phyloP scores from a whole-genome alignment of 2,888 invertebrate genomes.

The Cecidostiba fungosa region DNA sequence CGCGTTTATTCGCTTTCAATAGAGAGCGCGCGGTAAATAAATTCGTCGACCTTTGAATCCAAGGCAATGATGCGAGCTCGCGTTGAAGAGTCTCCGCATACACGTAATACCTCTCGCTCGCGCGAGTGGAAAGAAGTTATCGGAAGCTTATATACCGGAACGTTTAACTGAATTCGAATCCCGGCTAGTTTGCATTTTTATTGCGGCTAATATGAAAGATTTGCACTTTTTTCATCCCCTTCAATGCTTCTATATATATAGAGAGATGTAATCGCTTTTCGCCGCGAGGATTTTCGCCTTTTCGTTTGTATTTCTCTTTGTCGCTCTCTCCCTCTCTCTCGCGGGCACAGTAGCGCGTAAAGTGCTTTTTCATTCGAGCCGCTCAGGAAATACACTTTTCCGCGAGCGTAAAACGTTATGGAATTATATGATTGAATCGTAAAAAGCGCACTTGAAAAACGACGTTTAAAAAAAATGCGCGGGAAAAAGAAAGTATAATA shows the following conservation, averaged over 20 bases:
- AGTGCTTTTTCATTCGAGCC: slow-evolving; percentile 9
- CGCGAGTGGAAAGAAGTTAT: background rate
- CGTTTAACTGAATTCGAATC: slow-evolving; percentile 35
- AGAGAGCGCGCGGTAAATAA: slow-evolving; percentile 35
- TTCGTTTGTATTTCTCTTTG: background rate
- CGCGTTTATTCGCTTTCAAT: background rate
- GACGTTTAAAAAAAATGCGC: too few relatives aligned
- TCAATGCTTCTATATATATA: background rate
- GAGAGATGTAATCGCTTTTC: slow-evolving; percentile 18
- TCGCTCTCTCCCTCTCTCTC: background rate
- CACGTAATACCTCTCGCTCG: too few relatives aligned
- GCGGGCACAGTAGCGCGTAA: background rate
- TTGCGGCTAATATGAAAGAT: slow-evolving; percentile 11
- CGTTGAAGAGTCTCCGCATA: background rate
- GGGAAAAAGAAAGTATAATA: too few relatives aligned
- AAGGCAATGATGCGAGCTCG: background rate
- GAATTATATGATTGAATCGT: background rate
- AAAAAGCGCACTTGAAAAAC: background rate
- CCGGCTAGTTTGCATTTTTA: slow-evolving; percentile 33
- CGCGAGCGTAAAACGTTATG: background rate
- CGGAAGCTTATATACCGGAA: background rate
- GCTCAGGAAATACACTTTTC: slow-evolving; percentile 6
- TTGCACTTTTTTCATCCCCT: background rate
- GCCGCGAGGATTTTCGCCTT: background rate
- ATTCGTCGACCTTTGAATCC: slow-evolving; percentile 31